These are phyloP conservation scores for Columba janthina DNA, from an alignment of 2,113 vertebrate species.

Conservation along the genomic window DNA sequence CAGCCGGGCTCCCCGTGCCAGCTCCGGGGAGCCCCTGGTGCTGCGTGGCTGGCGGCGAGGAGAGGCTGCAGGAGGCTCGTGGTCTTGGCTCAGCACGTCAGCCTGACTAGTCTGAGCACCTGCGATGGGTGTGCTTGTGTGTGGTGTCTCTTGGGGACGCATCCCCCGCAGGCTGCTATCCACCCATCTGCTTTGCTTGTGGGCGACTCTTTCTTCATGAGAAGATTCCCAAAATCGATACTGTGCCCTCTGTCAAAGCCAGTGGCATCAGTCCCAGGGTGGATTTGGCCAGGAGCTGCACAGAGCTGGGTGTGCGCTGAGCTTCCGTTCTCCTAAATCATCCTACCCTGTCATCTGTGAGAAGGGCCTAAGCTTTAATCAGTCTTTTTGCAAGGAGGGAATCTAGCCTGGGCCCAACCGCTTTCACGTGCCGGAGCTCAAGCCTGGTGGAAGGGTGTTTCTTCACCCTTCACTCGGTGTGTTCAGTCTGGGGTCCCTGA, in stretches of 20 bases:
- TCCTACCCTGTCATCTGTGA: neutral
- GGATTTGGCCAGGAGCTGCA: neutral
- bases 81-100: neutral
- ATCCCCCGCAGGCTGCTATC: conserved; percentile 15
- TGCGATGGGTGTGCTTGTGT: neutral
- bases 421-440: neutral
- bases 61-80: neutral
- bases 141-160: neutral
- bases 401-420: neutral
- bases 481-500: neutral
- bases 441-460: rapidly evolving
- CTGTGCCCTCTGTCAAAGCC: neutral
- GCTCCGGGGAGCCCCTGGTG: neutral
- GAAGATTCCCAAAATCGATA: neutral
- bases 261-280: neutral
- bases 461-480: rapidly evolving
- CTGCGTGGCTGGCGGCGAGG: rapidly evolving
- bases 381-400: neutral
- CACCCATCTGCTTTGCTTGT: neutral
- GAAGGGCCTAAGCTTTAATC: neutral
- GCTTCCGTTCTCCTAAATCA: neutral
- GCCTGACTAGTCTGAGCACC: conserved; percentile 6
- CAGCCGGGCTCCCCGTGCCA: neutral
- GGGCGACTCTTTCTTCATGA: neutral
- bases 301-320: rapidly evolving